These are phyloP conservation scores for Drosophila sordidapex DNA, from an alignment of 2,888 invertebrate species.

Conservation along the genomic window DNA sequence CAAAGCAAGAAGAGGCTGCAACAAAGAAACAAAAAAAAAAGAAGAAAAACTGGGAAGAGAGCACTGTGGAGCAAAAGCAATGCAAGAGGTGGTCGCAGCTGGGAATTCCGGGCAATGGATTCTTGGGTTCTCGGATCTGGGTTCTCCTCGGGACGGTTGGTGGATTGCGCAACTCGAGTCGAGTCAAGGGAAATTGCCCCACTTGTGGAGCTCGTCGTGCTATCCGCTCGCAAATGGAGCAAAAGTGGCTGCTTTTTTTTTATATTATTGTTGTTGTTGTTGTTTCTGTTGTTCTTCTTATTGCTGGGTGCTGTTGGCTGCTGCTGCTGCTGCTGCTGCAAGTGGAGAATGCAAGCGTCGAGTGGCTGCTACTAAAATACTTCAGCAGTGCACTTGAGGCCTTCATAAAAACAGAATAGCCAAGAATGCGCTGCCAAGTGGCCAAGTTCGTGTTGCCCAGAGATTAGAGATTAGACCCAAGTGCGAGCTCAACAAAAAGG, in stretches of 20 bases:
- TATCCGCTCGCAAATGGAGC: slow-evolving; percentile 71
- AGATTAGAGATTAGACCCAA: slow-evolving; percentile 64
- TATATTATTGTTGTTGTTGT: slow-evolving; percentile 24
- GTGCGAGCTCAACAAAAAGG: slow-evolving; percentile 53
- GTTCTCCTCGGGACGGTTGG: slow-evolving; percentile 27
- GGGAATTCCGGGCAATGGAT: neutral
- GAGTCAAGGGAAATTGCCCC: slow-evolving; percentile 71
- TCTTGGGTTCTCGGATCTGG: slow-evolving; percentile 5
- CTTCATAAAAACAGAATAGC: slow-evolving; percentile 64
- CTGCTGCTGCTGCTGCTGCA: slow-evolving; percentile 32
- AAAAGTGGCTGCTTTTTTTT: slow-evolving; percentile 67
- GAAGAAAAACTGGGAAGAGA: neutral
- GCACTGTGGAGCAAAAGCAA: neutral
- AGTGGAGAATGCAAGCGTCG: slow-evolving; percentile 70
- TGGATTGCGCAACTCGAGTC: slow-evolving; percentile 30
- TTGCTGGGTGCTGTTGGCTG: slow-evolving; percentile 18
- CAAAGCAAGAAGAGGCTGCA: slow-evolving; percentile 15
- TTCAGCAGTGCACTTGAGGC: slow-evolving; percentile 71
- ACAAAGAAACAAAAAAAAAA: neutral
- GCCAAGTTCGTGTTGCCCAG: slow-evolving; percentile 71
- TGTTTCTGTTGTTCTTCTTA: slow-evolving; percentile 47
- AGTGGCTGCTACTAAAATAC: slow-evolving; percentile 76
- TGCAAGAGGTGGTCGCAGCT: slow-evolving; percentile 1
- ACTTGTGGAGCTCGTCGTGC: slow-evolving; percentile 71
- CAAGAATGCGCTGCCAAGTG: slow-evolving; percentile 78